Evolutionary conservation across 2,888 invertebrate species (phyloP).

Genomic region (Arctia plantaginis): DNA sequence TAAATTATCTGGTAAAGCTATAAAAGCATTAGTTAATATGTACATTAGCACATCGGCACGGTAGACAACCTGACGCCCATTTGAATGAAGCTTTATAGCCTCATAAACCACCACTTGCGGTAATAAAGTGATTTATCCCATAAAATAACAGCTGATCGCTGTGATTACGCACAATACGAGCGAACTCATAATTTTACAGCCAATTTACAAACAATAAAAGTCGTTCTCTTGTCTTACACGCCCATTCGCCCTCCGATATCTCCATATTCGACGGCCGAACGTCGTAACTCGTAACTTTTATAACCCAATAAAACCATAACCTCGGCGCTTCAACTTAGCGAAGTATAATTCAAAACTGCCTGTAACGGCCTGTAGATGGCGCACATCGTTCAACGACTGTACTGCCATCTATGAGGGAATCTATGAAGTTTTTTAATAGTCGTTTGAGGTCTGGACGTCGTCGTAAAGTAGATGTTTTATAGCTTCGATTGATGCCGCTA

Average conservation of each 20-base stretch:
- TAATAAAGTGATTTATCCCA: conserved; percentile 82
- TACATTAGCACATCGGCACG: conserved; percentile 61
- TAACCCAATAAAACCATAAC: conserved; percentile 84
- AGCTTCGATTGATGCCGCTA: conserved; percentile 81
- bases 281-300: conserved; percentile 84
- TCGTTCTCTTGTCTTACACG: conserved; percentile 83
- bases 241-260: conserved; percentile 83
- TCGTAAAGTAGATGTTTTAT: conserved; percentile 83
- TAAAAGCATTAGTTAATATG: conserved; percentile 54
- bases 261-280: conserved; percentile 80
- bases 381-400: conserved; percentile 58
- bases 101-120: conserved; percentile 75
- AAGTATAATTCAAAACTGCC: conserved; percentile 58
- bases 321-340: conserved; percentile 59
- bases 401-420: conserved; percentile 80
- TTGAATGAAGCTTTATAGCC: conserved; percentile 72
- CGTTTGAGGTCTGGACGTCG: conserved; percentile 74
- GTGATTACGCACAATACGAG: conserved; percentile 84
- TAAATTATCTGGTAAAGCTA: conserved; percentile 47
- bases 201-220: conserved; percentile 88
- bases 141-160: conserved; percentile 84
- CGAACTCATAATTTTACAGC: conserved; percentile 86
- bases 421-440: conserved; percentile 80
- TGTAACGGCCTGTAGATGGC: conserved; percentile 72
- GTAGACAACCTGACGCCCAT: conserved; percentile 67